phyloP scores from a whole-genome alignment of 2,888 invertebrate species.

The Tenodera sinensis region DNA sequence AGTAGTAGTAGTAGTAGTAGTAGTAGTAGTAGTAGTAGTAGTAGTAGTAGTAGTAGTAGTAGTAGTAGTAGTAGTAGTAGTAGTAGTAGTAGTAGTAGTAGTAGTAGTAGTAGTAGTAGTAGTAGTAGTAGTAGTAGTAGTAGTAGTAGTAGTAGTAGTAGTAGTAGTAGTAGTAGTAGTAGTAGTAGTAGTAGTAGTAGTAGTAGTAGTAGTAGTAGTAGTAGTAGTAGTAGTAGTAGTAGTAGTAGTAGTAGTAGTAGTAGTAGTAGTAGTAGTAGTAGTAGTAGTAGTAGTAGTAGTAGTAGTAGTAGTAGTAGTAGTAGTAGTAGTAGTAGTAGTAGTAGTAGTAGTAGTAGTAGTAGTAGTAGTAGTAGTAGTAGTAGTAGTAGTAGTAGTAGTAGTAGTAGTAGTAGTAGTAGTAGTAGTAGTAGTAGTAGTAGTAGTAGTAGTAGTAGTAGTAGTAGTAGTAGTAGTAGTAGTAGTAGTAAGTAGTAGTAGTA shows the following conservation, averaged over 20 bases:
- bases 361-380: conserved; percentile 7
- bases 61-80: conserved; percentile 7
- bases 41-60: conserved; percentile 7
- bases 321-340: conserved; percentile 7
- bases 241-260: conserved; percentile 7
- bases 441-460: conserved; percentile 7
- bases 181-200: conserved; percentile 7
- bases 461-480: conserved; percentile 7
- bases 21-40: conserved; percentile 7
- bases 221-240: conserved; percentile 7
- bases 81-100: conserved; percentile 7
- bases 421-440: conserved; percentile 7
- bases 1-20: conserved; percentile 7
- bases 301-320: conserved; percentile 7
- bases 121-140: conserved; percentile 7
- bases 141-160: conserved; percentile 7
- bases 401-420: conserved; percentile 7
- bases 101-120: conserved; percentile 7
- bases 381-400: conserved; percentile 7
- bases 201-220: conserved; percentile 7
- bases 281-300: conserved; percentile 7
- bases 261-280: conserved; percentile 7
- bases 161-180: conserved; percentile 7
- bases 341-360: conserved; percentile 7
- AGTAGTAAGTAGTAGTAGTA: conserved; percentile 7